Conservation (phyloP, 2,113 vertebrate genomes). For the Hoplias malabaricus region DNA sequence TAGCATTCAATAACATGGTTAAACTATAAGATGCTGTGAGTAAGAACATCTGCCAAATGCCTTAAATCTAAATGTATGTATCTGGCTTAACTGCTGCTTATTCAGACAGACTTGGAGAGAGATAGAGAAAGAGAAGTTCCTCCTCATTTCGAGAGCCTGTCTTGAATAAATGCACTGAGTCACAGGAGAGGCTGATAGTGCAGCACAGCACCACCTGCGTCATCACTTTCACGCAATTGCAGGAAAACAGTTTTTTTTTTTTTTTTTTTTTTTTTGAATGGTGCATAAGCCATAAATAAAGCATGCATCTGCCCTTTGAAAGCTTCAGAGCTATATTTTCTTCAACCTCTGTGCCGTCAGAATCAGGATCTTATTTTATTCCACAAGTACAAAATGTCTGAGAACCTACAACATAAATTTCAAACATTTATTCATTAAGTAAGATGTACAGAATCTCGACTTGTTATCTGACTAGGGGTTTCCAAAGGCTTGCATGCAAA, state of each 20-base stretch:
- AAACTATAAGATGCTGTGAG: too few species aligned
- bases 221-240: constrained; percentile 44
- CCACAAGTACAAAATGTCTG: background rate
- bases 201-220: constrained; percentile 48
- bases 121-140: background rate
- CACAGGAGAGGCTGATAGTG: background rate
- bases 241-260: constrained; percentile 7
- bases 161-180: constrained; percentile 25
- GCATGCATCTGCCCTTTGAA: constrained; percentile 36
- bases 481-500: too few species aligned
- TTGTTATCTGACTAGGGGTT: too few species aligned
- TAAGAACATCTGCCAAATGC: too few species aligned
- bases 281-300: constrained; percentile 50
- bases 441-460: too few species aligned
- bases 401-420: background rate
- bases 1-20: too few species aligned
- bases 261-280: constrained; percentile 1
- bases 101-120: constrained; percentile 42
- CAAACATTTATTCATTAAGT: background rate
- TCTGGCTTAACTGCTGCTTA: constrained; percentile 13
- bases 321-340: background rate
- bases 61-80: too few species aligned
- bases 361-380: background rate
- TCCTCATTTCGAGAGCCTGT: constrained; percentile 8
- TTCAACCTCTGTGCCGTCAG: background rate